Evolutionary conservation across 2,888 invertebrate genomes (phyloP).

Genomic region (Nezara viridula): DNA sequence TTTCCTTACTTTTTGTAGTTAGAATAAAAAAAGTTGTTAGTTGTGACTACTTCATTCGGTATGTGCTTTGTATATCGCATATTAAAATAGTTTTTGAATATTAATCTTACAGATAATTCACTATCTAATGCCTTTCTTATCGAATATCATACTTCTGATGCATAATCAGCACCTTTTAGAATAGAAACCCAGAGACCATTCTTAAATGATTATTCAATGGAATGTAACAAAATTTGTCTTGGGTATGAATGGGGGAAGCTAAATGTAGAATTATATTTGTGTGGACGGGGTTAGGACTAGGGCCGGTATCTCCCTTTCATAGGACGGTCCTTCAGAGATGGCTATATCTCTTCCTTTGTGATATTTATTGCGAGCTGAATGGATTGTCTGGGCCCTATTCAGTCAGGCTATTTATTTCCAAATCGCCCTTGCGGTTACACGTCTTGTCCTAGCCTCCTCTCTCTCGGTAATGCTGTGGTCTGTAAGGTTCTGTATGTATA

Average conservation of each 20-base stretch:
- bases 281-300: background rate
- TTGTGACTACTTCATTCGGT: too few relatives aligned
- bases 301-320: background rate
- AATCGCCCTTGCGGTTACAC: background rate
- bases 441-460: background rate
- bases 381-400: background rate
- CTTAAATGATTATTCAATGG: background rate
- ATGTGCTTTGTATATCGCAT: too few relatives aligned
- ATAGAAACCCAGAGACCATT: too few relatives aligned
- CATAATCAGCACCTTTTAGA: too few relatives aligned
- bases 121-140: too few relatives aligned
- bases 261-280: conserved; percentile 1
- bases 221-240: background rate
- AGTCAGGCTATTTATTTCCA: background rate
- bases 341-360: conserved; percentile 28
- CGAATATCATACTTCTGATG: too few relatives aligned
- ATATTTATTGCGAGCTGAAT: conserved; percentile 5
- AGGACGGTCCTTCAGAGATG: background rate
- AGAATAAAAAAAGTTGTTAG: too few relatives aligned
- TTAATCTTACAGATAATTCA: too few relatives aligned
- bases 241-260: background rate
- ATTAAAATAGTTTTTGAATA: too few relatives aligned
- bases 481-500: background rate
- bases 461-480: background rate
- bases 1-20: too few relatives aligned